Percentiles rank a stretch among this genome's conserved stretches.
Evolutionary conservation across 2,113 vertebrate genomes (phyloP).

Genomic region (Bambusicola thoracicus): DNA sequence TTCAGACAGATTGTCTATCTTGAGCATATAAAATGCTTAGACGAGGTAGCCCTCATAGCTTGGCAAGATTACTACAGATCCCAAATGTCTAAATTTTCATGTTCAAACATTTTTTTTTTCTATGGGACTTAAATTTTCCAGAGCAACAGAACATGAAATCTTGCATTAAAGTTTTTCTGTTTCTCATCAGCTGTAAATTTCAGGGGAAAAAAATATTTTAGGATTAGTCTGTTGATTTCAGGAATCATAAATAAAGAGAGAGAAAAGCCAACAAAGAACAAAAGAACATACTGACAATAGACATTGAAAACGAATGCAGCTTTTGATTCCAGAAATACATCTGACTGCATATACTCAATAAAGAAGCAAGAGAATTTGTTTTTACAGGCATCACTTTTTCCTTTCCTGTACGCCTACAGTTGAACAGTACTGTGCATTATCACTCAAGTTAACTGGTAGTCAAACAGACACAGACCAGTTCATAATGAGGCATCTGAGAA

Average conservation of each 20-base stretch:
- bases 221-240: background rate
- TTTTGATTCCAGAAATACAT: background rate
- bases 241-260: background rate
- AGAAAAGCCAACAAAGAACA: background rate
- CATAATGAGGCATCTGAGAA: background rate
- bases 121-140: background rate
- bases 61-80: background rate
- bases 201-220: too few species aligned
- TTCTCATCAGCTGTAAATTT: background rate
- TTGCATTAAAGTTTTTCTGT: background rate
- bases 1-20: background rate
- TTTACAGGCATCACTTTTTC: background rate
- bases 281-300: background rate
- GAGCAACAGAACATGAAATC: background rate
- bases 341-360: background rate
- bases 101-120: background rate
- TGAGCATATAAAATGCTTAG: background rate
- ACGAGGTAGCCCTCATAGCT: background rate
- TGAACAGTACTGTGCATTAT: background rate
- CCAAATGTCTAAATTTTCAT: background rate
- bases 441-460: background rate
- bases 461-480: background rate
- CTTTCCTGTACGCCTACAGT: background rate
- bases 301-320: background rate
- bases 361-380: background rate